A percentile compares a stretch with the other conserved stretches of the same genome.
phyloP scores from a whole-genome alignment of 2,888 invertebrate genomes.

The Plebejus melissa region DNA sequence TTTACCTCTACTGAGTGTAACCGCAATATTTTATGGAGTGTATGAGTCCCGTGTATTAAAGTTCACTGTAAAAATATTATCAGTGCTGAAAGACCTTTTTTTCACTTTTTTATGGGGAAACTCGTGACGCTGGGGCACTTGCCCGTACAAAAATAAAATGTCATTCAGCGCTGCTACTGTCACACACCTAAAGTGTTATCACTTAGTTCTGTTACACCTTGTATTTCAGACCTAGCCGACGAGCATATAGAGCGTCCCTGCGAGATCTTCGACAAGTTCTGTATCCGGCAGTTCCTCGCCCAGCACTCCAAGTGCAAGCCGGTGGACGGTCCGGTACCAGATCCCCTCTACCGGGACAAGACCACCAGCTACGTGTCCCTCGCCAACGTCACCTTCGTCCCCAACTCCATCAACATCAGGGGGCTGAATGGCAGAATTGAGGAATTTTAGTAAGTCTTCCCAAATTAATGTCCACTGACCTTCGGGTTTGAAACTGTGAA shows the following conservation, averaged over 20 bases:
- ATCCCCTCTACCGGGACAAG: constrained; percentile 15
- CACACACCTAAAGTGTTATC: too few relatives aligned
- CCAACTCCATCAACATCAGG: neutral
- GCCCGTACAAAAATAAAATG: too few relatives aligned
- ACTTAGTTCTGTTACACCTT: too few relatives aligned
- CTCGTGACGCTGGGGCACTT: too few relatives aligned
- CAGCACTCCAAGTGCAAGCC: constrained; percentile 13
- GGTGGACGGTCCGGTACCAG: constrained; percentile 3
- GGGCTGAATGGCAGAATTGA: constrained; percentile 20
- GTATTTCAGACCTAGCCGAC: neutral
- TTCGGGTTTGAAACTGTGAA: too few relatives aligned
- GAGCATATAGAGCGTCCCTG: constrained; percentile 37
- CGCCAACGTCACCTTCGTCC: neutral
- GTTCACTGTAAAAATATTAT: too few relatives aligned
- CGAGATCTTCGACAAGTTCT: constrained; percentile 34
- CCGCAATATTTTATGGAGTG: too few relatives aligned
- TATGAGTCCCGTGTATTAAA: too few relatives aligned
- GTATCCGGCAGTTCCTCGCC: constrained; percentile 36
- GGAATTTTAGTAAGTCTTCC: constrained; percentile 26
- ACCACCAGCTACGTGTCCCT: neutral
- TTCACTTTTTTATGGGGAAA: too few relatives aligned
- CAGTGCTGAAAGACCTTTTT: too few relatives aligned
- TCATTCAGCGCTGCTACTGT: too few relatives aligned
- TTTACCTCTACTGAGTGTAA: too few relatives aligned
- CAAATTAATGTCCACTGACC: neutral